phyloP scores from a whole-genome alignment of 2,113 vertebrate genomes.

The Himantopus leucocephalus region DNA sequence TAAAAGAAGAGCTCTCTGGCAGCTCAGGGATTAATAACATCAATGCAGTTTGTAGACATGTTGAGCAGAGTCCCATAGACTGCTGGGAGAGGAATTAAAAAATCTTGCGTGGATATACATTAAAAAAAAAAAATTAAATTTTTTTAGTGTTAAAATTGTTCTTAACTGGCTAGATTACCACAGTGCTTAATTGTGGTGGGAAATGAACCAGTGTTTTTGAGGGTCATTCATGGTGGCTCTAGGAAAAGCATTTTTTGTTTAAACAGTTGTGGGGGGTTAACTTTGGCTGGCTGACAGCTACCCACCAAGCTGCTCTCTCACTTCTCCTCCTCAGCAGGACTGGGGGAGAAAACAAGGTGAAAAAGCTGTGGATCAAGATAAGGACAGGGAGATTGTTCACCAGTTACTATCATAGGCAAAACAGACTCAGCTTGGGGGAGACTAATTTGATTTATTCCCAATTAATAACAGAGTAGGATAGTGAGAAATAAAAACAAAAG shows the following conservation, averaged over 20 bases:
- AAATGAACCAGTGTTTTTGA: background rate
- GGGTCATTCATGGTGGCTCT: no score
- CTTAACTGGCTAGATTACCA: background rate
- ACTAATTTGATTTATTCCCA: background rate
- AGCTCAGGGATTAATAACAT: background rate
- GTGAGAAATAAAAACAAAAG: background rate
- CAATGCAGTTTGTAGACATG: background rate
- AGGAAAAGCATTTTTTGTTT: background rate
- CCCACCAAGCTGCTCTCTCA: background rate
- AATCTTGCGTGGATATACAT: background rate
- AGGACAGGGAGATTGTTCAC: background rate
- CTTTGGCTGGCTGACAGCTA: background rate
- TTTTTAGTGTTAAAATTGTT: background rate
- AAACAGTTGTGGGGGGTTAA: background rate
- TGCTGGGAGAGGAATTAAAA: background rate
- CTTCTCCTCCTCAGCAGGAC: background rate
- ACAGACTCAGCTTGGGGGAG: background rate
- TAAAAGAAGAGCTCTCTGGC: background rate
- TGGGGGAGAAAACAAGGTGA: accelerated
- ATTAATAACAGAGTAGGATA: background rate
- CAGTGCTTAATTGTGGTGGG: background rate
- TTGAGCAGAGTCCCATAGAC: background rate
- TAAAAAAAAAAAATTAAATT: background rate
- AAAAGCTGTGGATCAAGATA: background rate
- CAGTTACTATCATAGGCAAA: background rate